Conservation (phyloP, 1,140 invertebrate species). For the Diabrotica virgifera region DNA sequence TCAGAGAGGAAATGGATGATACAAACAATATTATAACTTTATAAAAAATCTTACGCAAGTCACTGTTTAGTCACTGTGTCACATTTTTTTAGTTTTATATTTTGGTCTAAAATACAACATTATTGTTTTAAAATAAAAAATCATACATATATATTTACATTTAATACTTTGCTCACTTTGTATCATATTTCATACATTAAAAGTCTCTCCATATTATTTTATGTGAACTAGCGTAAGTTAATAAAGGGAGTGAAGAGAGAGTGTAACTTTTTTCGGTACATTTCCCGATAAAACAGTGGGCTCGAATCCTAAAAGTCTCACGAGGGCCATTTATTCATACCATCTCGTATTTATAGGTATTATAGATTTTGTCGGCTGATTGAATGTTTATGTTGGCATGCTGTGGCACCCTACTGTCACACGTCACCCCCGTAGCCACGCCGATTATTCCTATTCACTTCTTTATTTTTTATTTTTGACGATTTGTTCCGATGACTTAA, state of each 20-base stretch:
- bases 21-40: too few species aligned
- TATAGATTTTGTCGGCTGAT: slow-evolving; percentile 47
- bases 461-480: not conserved
- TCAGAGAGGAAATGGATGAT: too few species aligned
- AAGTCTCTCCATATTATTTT: not conserved
- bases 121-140: too few species aligned
- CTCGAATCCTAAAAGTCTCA: slow-evolving; percentile 34
- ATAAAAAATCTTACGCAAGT: too few species aligned
- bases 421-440: slow-evolving; percentile 16
- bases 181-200: too few species aligned
- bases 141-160: too few species aligned
- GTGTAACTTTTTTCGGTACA: slow-evolving; percentile 39
- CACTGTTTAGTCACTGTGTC: too few species aligned
- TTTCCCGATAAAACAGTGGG: slow-evolving; percentile 44
- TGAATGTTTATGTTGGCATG: slow-evolving; percentile 43
- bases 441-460: not conserved
- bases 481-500: too few species aligned
- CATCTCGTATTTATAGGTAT: slow-evolving; percentile 48
- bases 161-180: too few species aligned
- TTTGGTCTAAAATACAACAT: too few species aligned
- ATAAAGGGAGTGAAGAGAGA: not conserved
- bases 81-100: too few species aligned
- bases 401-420: slow-evolving; percentile 17
- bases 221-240: slow-evolving; percentile 17
- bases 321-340: slow-evolving; percentile 45